Conservation (phyloP, 2,888 invertebrate genomes). For the Ecdyonurus torrentis region DNA sequence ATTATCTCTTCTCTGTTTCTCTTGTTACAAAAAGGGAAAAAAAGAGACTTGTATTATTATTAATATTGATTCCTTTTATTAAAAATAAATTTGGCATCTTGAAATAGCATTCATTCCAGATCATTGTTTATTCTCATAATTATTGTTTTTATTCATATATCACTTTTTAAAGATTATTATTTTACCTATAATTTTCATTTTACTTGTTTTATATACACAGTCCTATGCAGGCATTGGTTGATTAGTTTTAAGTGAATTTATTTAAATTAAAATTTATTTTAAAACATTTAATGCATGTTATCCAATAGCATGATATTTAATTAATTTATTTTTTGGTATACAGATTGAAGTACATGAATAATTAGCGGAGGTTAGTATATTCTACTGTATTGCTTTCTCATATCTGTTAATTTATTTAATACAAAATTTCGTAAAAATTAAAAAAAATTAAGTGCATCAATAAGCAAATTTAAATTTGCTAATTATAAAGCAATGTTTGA, state of each 20-base stretch:
- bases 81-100: slow-evolving; percentile 12
- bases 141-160: background rate
- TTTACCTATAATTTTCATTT: background rate
- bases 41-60: background rate
- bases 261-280: background rate
- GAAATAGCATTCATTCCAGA: slow-evolving; percentile 1
- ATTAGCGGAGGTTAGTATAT: no score
- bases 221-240: background rate
- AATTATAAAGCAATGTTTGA: no score
- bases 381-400: no score
- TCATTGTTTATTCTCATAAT: slow-evolving; percentile 2
- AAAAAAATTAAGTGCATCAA: no score
- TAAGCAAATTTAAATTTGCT: no score
- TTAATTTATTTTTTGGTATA: no score
- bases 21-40: background rate
- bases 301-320: no score
- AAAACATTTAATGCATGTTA: background rate
- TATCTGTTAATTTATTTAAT: no score
- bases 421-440: no score
- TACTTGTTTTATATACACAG: background rate
- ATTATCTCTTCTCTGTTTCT: slow-evolving; percentile 14
- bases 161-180: slow-evolving; percentile 1
- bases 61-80: background rate
- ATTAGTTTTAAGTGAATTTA: background rate
- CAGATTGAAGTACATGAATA: no score